Base-by-base conservation (phyloP, 2,797 vertebrate genomes). In the Sebastes minor region DNA sequence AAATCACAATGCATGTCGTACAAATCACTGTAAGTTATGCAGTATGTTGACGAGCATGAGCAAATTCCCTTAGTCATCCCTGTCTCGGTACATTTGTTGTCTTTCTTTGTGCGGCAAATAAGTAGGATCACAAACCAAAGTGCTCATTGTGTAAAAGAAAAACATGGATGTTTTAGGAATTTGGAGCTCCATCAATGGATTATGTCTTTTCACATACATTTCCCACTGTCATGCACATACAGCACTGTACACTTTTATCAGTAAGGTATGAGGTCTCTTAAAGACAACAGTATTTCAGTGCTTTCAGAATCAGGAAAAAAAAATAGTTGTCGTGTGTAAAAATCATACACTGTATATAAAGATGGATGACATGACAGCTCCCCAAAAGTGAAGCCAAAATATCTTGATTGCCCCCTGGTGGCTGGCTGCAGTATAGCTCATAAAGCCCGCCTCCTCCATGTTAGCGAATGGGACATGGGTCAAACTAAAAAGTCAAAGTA, bases 1-100 rank as follows among this genome's bases (percentile, higher is more conserved):
- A 90, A 93, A 94, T 90, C 77, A 88, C 61, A 55, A 56, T 66
- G 79, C 86, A 75, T 90, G 88, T 92, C 52, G 66, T 74, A 89
- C 87, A 91, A 89, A 91, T 88, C 49, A 67, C 59, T 77, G 71
- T 16, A 86, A 81, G 60, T 78, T 74, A 78, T 75, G 62, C 81
- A 74, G 27, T 60, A 52, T 72, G 84, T 77, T 92, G 60, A 92
- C 86, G 80, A 87, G 82, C 73, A 83, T 70, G 38, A 71, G 66
- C 55, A 64, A 78, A 83, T 72, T 79, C 57, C 53, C 65, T 74
- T 33, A 78, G 53, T 86, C 64, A 71, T 63, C 13, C 10, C 4
- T 25, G 38, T 33, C 61, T 12, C 56, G 52, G 23, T 70, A 27
- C 22, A 53, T 74, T 69, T 70, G 57, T 27, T 68, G 49, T 63